phyloP scores from a whole-genome alignment of 2,797 vertebrate genomes.

The Gadopsis marmoratus region DNA sequence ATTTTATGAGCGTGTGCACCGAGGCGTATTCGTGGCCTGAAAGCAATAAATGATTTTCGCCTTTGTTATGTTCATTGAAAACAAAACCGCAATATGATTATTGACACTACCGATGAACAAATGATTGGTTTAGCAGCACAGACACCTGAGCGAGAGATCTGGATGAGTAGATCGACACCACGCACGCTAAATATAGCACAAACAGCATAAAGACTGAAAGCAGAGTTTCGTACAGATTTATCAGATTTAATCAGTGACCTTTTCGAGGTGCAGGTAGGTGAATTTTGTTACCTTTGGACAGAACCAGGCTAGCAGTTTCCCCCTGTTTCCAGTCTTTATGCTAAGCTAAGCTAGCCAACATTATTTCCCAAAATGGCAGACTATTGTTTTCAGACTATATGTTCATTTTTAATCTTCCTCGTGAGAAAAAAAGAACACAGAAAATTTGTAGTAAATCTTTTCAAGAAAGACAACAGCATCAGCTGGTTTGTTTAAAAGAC shows the following conservation, averaged over 20 bases:
- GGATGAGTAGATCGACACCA: neutral
- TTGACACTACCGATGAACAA: neutral
- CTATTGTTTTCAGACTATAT: neutral
- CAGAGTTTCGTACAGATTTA: too few relatives aligned
- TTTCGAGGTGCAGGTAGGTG: too few relatives aligned
- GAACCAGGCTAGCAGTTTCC: too few relatives aligned
- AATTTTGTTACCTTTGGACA: too few relatives aligned
- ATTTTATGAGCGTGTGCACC: neutral
- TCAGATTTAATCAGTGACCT: neutral
- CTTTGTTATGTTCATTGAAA: neutral
- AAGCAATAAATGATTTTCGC: neutral
- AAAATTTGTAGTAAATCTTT: neutral
- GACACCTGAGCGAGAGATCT: neutral
- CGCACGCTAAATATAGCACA: neutral
- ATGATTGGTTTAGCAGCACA: neutral
- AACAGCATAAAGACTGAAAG: neutral
- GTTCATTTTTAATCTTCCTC: neutral
- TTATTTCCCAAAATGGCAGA: neutral
- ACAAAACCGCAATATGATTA: neutral
- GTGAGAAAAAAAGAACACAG: neutral
- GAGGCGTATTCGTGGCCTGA: neutral
- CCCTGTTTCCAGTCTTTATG: too few relatives aligned
- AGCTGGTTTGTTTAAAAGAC: neutral
- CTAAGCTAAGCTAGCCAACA: too few relatives aligned
- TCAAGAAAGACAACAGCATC: too few relatives aligned